phyloP scores from a whole-genome alignment of 1,140 invertebrate species.

The Procambarus virginalis region DNA sequence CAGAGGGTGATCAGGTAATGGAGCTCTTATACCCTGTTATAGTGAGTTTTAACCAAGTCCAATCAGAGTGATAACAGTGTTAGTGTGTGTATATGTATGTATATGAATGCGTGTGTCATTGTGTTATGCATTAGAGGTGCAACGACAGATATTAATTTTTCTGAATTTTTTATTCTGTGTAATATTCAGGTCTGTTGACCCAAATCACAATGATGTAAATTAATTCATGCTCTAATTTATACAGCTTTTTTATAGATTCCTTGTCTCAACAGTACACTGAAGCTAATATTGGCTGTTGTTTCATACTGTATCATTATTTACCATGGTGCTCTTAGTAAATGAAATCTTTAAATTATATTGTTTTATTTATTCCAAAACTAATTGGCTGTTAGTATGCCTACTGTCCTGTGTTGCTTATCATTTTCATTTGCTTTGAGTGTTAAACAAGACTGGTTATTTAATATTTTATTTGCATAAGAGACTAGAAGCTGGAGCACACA shows the following conservation, averaged over 20 bases:
- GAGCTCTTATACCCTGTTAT: background rate
- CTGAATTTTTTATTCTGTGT: slow-evolving; percentile 19
- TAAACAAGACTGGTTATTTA: background rate
- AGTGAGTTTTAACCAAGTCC: background rate
- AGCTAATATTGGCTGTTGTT: slow-evolving; percentile 25
- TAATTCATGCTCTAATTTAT: slow-evolving; percentile 37
- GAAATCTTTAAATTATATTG: slow-evolving; percentile 37
- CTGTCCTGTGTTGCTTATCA: no score
- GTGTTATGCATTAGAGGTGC: slow-evolving; percentile 15
- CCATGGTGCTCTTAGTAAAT: slow-evolving; percentile 53
- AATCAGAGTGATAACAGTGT: slow-evolving; percentile 6
- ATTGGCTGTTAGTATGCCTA: no score
- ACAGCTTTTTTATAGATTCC: slow-evolving; percentile 40
- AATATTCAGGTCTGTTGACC: slow-evolving; percentile 23
- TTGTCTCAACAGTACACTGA: slow-evolving; percentile 27
- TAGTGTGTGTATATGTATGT: background rate
- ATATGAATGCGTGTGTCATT: slow-evolving; percentile 14
- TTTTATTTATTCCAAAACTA: background rate
- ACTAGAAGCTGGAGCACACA: background rate
- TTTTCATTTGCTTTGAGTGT: no score
- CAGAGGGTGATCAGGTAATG: background rate
- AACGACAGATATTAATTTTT: slow-evolving; percentile 22
- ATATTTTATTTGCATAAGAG: slow-evolving; percentile 17
- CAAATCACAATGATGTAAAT: slow-evolving; percentile 35
- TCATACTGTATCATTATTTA: slow-evolving; percentile 54